A percentile compares a stretch with the other conserved stretches of the same genome.
These are phyloP conservation scores for Ornithoptera priamus DNA, from an alignment of 2,888 invertebrate genomes.

Conservation along the genomic window DNA sequence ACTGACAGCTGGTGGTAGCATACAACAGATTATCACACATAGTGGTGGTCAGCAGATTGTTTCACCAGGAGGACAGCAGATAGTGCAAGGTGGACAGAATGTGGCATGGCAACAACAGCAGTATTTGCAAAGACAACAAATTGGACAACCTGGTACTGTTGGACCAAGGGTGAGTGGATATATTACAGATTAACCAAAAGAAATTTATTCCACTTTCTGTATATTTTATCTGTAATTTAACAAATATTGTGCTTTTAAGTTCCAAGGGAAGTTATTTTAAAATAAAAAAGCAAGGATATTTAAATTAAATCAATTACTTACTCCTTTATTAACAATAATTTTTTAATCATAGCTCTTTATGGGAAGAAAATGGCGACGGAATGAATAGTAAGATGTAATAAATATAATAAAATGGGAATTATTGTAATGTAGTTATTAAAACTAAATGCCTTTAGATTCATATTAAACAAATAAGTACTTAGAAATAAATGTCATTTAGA, in stretches of 20 bases:
- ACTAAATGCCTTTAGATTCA: not conserved
- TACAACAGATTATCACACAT: slow-evolving; percentile 76
- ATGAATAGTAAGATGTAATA: slow-evolving; percentile 7
- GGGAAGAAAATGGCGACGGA: slow-evolving; percentile 16
- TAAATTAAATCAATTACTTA: slow-evolving; percentile 27
- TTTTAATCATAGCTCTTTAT: slow-evolving; percentile 18
- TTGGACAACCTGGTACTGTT: slow-evolving; percentile 73
- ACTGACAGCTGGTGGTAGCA: slow-evolving; percentile 59
- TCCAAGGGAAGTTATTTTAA: too few species aligned
- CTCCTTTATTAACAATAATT: slow-evolving; percentile 8
- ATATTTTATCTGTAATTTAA: too few species aligned
- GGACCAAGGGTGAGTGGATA: slow-evolving; percentile 70
- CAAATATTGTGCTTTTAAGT: too few species aligned
- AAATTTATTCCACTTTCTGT: too few species aligned
- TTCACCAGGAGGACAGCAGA: slow-evolving; percentile 69
- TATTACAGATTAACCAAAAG: not conserved
- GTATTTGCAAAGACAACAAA: slow-evolving; percentile 74
- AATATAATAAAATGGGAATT: not conserved
- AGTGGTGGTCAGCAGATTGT: slow-evolving; percentile 74
- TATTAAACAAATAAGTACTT: not conserved
- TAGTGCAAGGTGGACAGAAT: slow-evolving; percentile 70
- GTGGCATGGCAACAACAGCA: slow-evolving; percentile 76
- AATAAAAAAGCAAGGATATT: too few species aligned
- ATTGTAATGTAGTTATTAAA: not conserved
- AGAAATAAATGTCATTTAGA: not conserved